Base-by-base conservation (phyloP, 1,140 invertebrate species). In the Bombus soroeensis region DNA sequence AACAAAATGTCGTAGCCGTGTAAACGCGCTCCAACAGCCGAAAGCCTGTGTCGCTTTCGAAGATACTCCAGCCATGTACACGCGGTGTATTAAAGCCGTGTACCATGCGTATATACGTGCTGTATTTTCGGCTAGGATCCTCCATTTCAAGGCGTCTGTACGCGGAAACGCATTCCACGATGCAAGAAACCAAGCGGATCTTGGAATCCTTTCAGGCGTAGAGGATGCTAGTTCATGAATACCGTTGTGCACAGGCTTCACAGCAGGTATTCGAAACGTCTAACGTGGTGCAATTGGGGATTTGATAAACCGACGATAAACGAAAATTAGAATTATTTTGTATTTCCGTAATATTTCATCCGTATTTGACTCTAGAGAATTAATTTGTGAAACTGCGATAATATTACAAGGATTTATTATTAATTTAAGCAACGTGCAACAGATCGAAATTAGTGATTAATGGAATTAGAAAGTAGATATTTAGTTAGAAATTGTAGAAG, bases 11-110 rank as follows among this genome's bases (percentile, higher is more conserved):
- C 64, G 64, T 32, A 70, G 64, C 34, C 41, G 25, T 80, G 78
- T 80, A 80, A 80, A 80, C 64, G 43, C 25, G 64, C 22, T 41
- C 32, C 22, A 53, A 53, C 47, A 53, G 47, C 47, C 47, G 47
- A 53, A 68, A 47, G 25, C 43, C 10, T 12, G 64, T 62, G 80
- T 81, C 37, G 57, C 70, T 73, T 73, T 81, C 80, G 66, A 72
- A 43, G 77, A 79, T 47, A 66, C 37, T 41, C 43, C 62, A 28
- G 13, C 25, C 39, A 25, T 79, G 32, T 79, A 68, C n/a, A 25
- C n/a, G 41, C 62, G 77, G 77, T 79, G 39, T 79, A 79, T 83
- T 59, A 81, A 32, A 81, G 34, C 47, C 62, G 41, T 43, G 77
- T 43, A 64, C 59, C 59, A 12, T 62, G 41, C 41, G 62, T 47